Percentiles rank a stretch among this genome's conserved stretches.
Evolutionary conservation across 2,888 invertebrate genomes (phyloP).

Genomic region (Cheiracanthium punctorium): DNA sequence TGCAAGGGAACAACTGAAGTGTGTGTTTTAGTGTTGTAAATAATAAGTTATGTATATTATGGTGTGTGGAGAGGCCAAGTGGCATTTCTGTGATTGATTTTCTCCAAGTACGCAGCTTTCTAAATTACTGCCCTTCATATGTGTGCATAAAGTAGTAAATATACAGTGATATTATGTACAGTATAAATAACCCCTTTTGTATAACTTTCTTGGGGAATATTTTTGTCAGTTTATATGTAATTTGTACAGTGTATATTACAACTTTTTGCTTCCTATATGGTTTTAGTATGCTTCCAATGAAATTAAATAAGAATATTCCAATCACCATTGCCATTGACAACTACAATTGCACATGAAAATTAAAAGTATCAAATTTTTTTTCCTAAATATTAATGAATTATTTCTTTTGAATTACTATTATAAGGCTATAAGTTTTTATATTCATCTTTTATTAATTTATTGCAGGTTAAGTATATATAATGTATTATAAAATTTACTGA

Average conservation of each 20-base stretch:
- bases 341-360: not conserved
- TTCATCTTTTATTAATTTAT: too few species aligned
- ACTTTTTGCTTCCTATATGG: conserved; percentile 51
- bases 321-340: not conserved
- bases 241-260: conserved; percentile 61
- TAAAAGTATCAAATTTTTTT: not conserved
- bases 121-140: conserved; percentile 56
- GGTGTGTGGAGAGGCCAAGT: conserved; percentile 43
- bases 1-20: conserved; percentile 44
- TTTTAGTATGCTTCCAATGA: conserved; percentile 52
- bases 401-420: too few species aligned
- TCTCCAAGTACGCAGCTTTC: conserved; percentile 46
- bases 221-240: conserved; percentile 66
- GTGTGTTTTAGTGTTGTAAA: conserved; percentile 44
- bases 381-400: not conserved
- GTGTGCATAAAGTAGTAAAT: conserved; percentile 53
- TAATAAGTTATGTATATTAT: conserved; percentile 46
- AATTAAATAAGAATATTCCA: not conserved
- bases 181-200: conserved; percentile 63
- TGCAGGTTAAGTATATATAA: too few species aligned
- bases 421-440: too few species aligned
- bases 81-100: conserved; percentile 64
- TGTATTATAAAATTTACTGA: too few species aligned
- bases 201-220: conserved; percentile 59
- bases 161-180: conserved; percentile 63